These are phyloP conservation scores for Drosophila cognata DNA, from an alignment of 2,888 invertebrate species.

Conservation along the genomic window DNA sequence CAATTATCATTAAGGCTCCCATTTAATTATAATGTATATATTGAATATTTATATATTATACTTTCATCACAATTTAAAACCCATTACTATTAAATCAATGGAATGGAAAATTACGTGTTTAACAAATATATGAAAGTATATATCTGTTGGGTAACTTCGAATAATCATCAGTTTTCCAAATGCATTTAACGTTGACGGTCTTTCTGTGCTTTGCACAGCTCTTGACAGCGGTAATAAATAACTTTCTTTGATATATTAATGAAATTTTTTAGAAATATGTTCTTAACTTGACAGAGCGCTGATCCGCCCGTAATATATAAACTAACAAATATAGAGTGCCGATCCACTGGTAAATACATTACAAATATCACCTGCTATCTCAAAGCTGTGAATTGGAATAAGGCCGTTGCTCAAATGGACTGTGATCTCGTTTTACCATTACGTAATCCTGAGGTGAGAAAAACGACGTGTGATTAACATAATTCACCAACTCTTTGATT, in stretches of 20 bases:
- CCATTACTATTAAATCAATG: background rate
- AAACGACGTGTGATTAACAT: background rate
- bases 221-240: conserved; percentile 3
- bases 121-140: background rate
- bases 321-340: conserved; percentile 45
- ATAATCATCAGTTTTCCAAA: background rate
- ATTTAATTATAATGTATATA: background rate
- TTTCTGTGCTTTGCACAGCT: background rate
- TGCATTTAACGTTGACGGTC: background rate
- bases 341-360: background rate
- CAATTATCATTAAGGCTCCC: background rate
- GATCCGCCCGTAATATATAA: conserved; percentile 34
- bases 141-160: background rate
- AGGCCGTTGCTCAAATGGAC: conserved; percentile 38
- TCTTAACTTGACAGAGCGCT: conserved; percentile 14
- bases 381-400: conserved; percentile 56
- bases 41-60: background rate
- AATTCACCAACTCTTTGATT: background rate
- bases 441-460: conserved; percentile 36
- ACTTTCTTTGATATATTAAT: background rate
- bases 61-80: background rate
- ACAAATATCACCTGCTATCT: conserved; percentile 36
- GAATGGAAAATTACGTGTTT: background rate
- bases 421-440: conserved; percentile 31
- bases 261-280: background rate